A percentile compares a stretch with the other conserved stretches of the same genome.
Conservation (phyloP, 30 jellyfish, hydroid and myxozoan species). For the Aurelia sp. region DNA sequence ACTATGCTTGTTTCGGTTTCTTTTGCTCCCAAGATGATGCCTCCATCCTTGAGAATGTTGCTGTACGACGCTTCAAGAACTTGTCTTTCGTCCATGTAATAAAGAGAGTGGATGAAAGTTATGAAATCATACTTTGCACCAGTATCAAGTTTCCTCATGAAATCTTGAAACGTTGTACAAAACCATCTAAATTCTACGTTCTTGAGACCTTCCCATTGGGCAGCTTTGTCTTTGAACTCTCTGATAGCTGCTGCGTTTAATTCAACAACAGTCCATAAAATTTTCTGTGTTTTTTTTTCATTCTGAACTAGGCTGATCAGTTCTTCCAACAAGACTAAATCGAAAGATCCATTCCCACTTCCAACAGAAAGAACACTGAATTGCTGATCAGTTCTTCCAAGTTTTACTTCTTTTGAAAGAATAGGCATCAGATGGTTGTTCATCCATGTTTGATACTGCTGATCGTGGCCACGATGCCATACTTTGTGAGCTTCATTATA, state of each 20-base stretch:
- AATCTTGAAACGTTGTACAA: not conserved
- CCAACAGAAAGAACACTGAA: not conserved
- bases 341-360: slow-evolving; percentile 11
- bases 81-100: not conserved
- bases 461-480: slow-evolving; percentile 16
- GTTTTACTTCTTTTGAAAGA: not conserved
- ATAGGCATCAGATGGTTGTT: not conserved
- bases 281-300: not conserved
- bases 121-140: not conserved
- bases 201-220: not conserved
- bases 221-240: not conserved
- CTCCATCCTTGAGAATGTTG: not conserved
- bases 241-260: not conserved
- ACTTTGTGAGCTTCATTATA: not conserved
- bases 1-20: not conserved
- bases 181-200: not conserved
- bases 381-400: not conserved
- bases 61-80: not conserved
- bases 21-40: not conserved
- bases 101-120: slow-evolving; percentile 2
- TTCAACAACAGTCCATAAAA: slow-evolving; percentile 4
- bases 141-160: not conserved
- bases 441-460: slow-evolving; percentile 2
- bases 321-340: not conserved
- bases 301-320: not conserved